phyloP scores from a whole-genome alignment of 2,797 vertebrate genomes.

The Coendou prehensilis region DNA sequence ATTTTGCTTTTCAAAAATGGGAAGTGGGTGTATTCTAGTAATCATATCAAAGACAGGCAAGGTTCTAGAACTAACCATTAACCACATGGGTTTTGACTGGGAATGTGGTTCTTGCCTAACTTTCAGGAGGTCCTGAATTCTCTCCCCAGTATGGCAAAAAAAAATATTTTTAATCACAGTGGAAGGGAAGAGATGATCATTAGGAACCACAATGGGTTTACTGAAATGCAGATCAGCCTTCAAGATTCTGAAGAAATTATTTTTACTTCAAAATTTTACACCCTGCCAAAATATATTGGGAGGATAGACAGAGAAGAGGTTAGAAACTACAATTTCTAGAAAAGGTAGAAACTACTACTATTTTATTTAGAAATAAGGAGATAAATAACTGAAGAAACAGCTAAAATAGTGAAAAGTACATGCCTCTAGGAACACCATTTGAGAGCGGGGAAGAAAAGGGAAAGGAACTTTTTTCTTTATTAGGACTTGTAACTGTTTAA shows the following conservation, averaged over 20 bases:
- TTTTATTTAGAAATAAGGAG: slow-evolving; percentile 43
- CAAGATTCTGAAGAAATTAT: slow-evolving; percentile 48
- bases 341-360: neutral
- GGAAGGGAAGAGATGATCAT: slow-evolving; percentile 38
- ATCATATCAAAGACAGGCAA: slow-evolving; percentile 42
- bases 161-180: neutral
- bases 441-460: slow-evolving; percentile 12
- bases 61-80: slow-evolving; percentile 17
- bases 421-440: neutral
- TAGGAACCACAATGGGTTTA: neutral
- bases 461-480: slow-evolving; percentile 22
- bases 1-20: slow-evolving; percentile 68
- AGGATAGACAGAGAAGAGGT: slow-evolving; percentile 8
- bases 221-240: slow-evolving; percentile 2
- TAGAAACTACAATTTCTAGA: neutral
- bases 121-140: neutral
- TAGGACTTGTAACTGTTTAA: neutral
- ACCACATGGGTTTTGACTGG: neutral
- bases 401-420: slow-evolving; percentile 39
- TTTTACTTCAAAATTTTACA: slow-evolving; percentile 51
- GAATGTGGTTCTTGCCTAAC: neutral
- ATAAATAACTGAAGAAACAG: slow-evolving; percentile 52
- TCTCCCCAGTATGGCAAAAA: neutral
- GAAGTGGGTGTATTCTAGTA: slow-evolving; percentile 64
- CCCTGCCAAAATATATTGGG: neutral